phyloP scores from a whole-genome alignment of 1,140 invertebrate genomes.

The Heterodera schachtii region DNA sequence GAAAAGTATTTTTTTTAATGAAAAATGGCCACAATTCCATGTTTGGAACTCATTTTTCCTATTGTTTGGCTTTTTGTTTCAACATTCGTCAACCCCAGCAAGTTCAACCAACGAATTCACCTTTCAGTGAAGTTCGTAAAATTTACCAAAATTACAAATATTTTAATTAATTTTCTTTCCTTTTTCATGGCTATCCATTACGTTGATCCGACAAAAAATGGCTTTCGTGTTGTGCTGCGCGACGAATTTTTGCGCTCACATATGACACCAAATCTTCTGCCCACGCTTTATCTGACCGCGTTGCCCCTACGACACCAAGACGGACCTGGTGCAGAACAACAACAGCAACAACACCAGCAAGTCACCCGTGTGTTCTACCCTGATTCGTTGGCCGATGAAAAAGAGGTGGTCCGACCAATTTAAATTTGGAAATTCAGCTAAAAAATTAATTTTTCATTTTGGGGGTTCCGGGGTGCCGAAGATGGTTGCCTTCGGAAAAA shows the following conservation, averaged over 20 bases:
- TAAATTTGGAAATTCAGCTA: no score
- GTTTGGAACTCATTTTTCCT: no score
- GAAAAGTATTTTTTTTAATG: no score
- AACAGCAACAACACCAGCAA: constrained; percentile 15
- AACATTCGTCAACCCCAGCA: constrained; percentile 24
- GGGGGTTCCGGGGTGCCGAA: no score
- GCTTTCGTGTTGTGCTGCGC: constrained; percentile 46
- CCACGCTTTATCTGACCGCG: constrained; percentile 50
- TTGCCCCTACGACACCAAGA: constrained; percentile 49
- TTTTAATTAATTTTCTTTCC: neutral
- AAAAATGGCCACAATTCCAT: no score
- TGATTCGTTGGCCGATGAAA: constrained; percentile 49
- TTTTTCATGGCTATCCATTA: constrained; percentile 47
- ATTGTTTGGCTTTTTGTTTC: neutral
- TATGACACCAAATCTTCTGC: constrained; percentile 46
- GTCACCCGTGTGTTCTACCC: constrained; percentile 54
- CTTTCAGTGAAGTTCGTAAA: constrained; percentile 39
- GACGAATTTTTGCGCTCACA: constrained; percentile 52
- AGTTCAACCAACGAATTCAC: constrained; percentile 46
- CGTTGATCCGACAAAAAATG: constrained; percentile 52
- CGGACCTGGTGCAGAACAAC: neutral
- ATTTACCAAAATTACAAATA: neutral
- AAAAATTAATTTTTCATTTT: no score
- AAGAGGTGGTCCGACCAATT: constrained; percentile 39
- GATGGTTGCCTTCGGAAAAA: no score